Conservation (phyloP, 2,888 invertebrate genomes). For the Laothoe populi region DNA sequence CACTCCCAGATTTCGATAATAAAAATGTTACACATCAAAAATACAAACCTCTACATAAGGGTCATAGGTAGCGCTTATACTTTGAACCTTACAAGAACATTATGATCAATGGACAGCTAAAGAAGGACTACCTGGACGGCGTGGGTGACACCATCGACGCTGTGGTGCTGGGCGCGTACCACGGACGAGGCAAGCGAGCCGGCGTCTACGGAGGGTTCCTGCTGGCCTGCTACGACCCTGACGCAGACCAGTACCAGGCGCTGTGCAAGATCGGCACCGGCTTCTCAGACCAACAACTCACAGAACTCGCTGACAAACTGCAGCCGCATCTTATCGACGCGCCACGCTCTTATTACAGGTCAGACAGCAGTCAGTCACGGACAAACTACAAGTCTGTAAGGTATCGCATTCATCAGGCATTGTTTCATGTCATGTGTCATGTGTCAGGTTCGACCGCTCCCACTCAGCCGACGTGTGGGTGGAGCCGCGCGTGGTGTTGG, state of each 20-base stretch:
- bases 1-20: too few relatives aligned
- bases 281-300: constrained; percentile 96
- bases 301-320: constrained; percentile 90
- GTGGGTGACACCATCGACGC: constrained; percentile 98
- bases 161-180: constrained; percentile 97
- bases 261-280: constrained; percentile 93
- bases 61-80: too few relatives aligned
- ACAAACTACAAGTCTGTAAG: too few relatives aligned
- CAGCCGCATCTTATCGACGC: constrained; percentile 89
- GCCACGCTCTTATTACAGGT: constrained; percentile 92
- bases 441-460: constrained; percentile 86
- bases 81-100: too few relatives aligned
- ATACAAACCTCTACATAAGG: too few relatives aligned
- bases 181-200: constrained; percentile 96
- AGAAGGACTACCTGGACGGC: constrained; percentile 98
- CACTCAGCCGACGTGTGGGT: constrained; percentile 96
- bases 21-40: too few relatives aligned
- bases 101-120: too few relatives aligned
- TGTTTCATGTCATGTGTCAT: too few relatives aligned
- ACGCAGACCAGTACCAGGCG: constrained; percentile 94
- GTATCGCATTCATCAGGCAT: too few relatives aligned
- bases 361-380: background rate
- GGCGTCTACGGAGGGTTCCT: constrained; percentile 98
- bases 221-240: constrained; percentile 95
- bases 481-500: constrained; percentile 95